These are phyloP conservation scores for Ernsta delagoae DNA, from an alignment of 2,888 invertebrate species.

Conservation along the genomic window DNA sequence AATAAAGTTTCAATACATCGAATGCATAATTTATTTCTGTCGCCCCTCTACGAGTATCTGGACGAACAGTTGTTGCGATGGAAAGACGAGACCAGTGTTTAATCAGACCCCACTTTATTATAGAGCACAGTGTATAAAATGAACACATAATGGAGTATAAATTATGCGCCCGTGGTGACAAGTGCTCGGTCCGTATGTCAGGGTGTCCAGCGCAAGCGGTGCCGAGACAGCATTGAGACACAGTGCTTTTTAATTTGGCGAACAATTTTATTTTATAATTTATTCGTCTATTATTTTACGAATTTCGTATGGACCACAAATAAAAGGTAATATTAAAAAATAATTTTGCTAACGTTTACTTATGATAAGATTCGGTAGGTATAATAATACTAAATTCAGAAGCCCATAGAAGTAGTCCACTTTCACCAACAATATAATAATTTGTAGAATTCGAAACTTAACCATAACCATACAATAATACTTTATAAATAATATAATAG, in stretches of 20 bases:
- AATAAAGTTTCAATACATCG: constrained; percentile 75
- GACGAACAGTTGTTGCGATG: constrained; percentile 72
- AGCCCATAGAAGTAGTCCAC: too few relatives aligned
- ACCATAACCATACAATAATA: too few relatives aligned
- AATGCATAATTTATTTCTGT: constrained; percentile 76
- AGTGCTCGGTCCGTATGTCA: constrained; percentile 80
- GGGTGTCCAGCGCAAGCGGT: constrained; percentile 73
- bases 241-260: constrained; percentile 43
- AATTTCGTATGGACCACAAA: too few relatives aligned
- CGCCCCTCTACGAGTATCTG: constrained; percentile 46
- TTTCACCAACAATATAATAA: too few relatives aligned
- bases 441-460: too few relatives aligned
- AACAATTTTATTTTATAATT: neutral
- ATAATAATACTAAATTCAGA: too few relatives aligned
- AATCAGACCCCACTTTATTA: constrained; percentile 77
- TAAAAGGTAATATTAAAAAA: too few relatives aligned
- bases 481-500: too few relatives aligned
- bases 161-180: constrained; percentile 76
- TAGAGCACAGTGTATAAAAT: constrained; percentile 63
- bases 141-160: constrained; percentile 78
- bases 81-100: constrained; percentile 79
- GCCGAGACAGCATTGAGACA: constrained; percentile 46
- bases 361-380: too few relatives aligned
- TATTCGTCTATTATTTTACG: too few relatives aligned
- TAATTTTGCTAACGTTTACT: too few relatives aligned